Evolutionary conservation across 2,797 vertebrate genomes (phyloP).

Genomic region (Calcarius lapponicus): DNA sequence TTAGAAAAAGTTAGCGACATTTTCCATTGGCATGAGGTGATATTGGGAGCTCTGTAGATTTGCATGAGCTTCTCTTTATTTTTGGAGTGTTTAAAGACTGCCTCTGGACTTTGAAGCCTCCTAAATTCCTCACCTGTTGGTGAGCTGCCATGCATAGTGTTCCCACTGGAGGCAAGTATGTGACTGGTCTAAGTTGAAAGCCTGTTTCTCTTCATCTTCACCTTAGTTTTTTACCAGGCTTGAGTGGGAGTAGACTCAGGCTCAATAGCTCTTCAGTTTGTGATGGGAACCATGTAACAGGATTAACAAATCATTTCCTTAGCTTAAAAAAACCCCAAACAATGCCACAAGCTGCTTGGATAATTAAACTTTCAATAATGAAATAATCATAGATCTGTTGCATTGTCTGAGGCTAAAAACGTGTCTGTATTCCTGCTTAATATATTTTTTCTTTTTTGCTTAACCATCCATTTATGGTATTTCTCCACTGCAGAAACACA

Average conservation of each 20-base stretch:
- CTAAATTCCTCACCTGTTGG: background rate
- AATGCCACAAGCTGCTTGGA: background rate
- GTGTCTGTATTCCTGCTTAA: background rate
- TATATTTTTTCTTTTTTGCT: background rate
- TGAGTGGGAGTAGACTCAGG: background rate
- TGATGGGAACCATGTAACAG: background rate
- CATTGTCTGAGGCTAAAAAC: background rate
- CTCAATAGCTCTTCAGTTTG: background rate
- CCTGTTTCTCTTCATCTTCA: background rate
- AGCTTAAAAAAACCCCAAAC: background rate
- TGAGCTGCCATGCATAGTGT: background rate
- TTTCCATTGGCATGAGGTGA: background rate
- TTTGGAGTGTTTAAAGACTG: background rate
- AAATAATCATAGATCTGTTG: conserved; percentile 31
- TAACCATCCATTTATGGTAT: background rate
- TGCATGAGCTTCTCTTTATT: background rate
- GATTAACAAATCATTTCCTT: conserved; percentile 1
- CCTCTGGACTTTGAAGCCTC: background rate
- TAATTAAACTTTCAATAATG: conserved; percentile 33
- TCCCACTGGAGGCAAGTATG: background rate
- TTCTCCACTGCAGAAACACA: background rate
- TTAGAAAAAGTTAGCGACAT: background rate
- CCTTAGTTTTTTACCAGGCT: background rate
- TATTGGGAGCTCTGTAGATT: background rate
- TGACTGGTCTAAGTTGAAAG: background rate